Base-by-base conservation (phyloP, 2,113 vertebrate genomes). In the Calonectris borealis region DNA sequence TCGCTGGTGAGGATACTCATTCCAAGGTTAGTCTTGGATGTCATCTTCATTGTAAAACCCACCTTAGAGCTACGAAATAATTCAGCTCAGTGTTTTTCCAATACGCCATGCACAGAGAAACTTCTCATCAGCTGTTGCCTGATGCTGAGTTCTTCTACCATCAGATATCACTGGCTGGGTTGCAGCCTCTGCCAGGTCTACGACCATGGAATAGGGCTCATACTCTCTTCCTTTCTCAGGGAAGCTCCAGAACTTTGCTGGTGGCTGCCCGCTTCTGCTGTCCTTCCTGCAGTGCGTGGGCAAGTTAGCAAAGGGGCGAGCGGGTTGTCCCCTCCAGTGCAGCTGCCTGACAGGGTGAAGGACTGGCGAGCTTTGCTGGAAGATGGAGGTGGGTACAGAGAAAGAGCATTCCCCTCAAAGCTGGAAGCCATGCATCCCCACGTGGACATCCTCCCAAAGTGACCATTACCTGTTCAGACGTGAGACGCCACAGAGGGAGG, bases 81-180 rank as follows among this genome's bases (percentile, higher is more conserved):
- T 38, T 22, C 54, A 34, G 54, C 54, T 61, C 34, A 3, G 18
- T 60, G 4, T 29, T 68, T 52, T 36, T 22, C 36, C 15, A 8
- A 7, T 17, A 26, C 3, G 2, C 13, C 13, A 4, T 0, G 31
- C 31, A 5, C 13, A 26, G 51, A 51, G 60, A 65, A 66, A 15
- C 51, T 32, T 44, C 69, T 22, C 21, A 16, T 8, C 52, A 7
- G 18, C 22, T 19, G 61, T n/a, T 31, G 32, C n/a, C 34, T 31
- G n/a, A 24, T 16, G 32, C 9, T 18, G 9, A 4, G 75, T 48
- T 64, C n/a, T 48, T 61, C 48, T 17, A 31, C 44, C 52, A 18
- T 5, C 55, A 27, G 40, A 0, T 32, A 13, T 7, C 25, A 4
- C 10, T 20, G 72, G 62, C 14, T 78, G 46, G 55, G 15, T 9